phyloP scores from a whole-genome alignment of 1,140 invertebrate species.

The Parapsyche elsis region DNA sequence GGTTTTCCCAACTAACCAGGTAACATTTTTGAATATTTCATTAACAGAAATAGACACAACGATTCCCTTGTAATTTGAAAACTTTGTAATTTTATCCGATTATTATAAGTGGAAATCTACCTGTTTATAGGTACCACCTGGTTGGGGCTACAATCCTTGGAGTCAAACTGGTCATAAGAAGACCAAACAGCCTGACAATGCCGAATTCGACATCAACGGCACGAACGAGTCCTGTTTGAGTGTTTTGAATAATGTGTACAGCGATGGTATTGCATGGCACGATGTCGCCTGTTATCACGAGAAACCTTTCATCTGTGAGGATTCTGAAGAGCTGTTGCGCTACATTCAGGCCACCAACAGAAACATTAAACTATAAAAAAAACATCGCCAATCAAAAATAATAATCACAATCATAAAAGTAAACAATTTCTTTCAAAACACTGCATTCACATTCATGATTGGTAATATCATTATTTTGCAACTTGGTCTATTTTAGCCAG shows the following conservation, averaged over 20 bases:
- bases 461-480: neutral
- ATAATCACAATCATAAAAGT: neutral
- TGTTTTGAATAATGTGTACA: conserved; percentile 90
- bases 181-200: conserved; percentile 87
- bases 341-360: conserved; percentile 86
- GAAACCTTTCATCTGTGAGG: conserved; percentile 90
- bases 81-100: neutral
- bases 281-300: conserved; percentile 93
- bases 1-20: conserved; percentile 85
- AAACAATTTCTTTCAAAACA: no score
- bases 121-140: conserved; percentile 67
- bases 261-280: conserved; percentile 91
- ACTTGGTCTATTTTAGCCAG: neutral
- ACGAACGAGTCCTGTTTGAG: conserved; percentile 88
- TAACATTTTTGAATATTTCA: no score
- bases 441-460: no score
- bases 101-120: neutral
- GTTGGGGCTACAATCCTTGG: conserved; percentile 87
- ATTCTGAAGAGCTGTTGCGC: conserved; percentile 85
- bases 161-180: conserved; percentile 91
- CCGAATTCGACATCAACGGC: conserved; percentile 91
- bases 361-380: conserved; percentile 76
- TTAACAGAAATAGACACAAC: no score
- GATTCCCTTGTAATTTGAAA: neutral
- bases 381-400: neutral